phyloP scores from a whole-genome alignment of 2,113 vertebrate genomes.

The Mirounga angustirostris region DNA sequence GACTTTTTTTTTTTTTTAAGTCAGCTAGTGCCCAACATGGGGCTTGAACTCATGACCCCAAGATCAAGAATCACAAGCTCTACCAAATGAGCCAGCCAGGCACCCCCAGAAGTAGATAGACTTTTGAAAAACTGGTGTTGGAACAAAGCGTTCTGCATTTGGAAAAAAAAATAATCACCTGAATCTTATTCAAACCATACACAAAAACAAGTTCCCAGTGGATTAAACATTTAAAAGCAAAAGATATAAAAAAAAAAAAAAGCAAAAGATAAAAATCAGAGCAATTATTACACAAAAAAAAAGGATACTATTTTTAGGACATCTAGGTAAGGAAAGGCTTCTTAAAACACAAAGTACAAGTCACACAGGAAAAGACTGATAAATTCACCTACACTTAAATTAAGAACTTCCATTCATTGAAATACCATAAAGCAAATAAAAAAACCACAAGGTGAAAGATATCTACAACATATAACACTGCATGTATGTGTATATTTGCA shows the following conservation, averaged over 20 bases:
- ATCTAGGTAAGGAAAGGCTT: neutral
- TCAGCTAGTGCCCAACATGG: neutral
- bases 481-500: neutral
- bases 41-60: neutral
- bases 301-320: neutral
- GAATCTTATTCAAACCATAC: neutral
- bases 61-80: neutral
- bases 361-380: neutral
- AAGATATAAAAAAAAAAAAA: neutral
- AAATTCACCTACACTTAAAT: neutral
- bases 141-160: neutral
- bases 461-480: neutral
- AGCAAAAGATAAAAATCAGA: neutral
- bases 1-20: neutral
- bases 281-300: neutral
- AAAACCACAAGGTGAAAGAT: neutral
- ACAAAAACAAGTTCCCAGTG: neutral
- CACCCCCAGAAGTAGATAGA: neutral
- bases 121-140: neutral
- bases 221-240: neutral
- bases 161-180: neutral
- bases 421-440: neutral
- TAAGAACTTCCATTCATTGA: neutral
- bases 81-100: neutral
- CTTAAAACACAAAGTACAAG: constrained; percentile 16